These are phyloP conservation scores for Tragelaphus scriptus DNA, from an alignment of 2,113 vertebrate species.

Conservation along the genomic window DNA sequence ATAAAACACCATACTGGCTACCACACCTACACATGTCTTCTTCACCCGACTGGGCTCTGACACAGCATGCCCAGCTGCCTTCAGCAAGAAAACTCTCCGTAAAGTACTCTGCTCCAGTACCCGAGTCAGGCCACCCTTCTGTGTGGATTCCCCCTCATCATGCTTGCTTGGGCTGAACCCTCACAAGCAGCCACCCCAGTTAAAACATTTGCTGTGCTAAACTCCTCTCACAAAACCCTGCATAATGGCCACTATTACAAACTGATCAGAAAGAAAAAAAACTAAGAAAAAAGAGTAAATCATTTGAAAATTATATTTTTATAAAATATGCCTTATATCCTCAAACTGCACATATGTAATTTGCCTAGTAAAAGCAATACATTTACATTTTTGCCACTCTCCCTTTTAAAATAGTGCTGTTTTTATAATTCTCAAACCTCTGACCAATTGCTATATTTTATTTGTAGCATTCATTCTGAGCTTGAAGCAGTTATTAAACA, in stretches of 20 bases:
- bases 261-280: background rate
- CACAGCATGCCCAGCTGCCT: background rate
- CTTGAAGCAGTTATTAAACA: background rate
- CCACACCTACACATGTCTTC: background rate
- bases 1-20: background rate
- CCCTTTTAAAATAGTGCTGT: background rate
- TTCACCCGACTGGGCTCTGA: background rate
- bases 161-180: background rate
- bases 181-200: background rate
- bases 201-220: background rate
- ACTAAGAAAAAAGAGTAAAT: background rate
- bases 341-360: background rate
- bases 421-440: background rate
- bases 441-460: background rate
- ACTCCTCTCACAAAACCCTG: background rate
- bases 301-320: background rate
- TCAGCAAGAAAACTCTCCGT: background rate
- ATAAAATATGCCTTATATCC: background rate
- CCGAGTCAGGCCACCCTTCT: background rate
- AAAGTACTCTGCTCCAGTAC: accelerated
- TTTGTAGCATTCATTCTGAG: background rate
- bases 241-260: background rate
- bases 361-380: background rate
- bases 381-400: background rate
- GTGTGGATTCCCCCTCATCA: background rate